These are phyloP conservation scores for Sylvilagus floridanus DNA, from an alignment of 2,797 vertebrate genomes.

Conservation along the genomic window DNA sequence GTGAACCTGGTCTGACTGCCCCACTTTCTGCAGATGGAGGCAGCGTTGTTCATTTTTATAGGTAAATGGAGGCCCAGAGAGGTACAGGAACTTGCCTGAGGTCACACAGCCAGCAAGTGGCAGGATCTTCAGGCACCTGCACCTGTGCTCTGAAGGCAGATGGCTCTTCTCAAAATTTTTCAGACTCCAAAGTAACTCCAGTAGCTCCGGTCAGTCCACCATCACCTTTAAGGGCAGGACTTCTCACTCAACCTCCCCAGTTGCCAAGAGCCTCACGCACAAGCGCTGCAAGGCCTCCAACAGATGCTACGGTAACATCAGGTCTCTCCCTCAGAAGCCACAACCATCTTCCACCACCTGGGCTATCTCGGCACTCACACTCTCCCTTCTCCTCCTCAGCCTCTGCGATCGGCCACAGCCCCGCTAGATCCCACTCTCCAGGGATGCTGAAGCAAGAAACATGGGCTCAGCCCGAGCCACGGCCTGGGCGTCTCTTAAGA, in stretches of 20 bases:
- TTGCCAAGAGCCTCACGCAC: not conserved
- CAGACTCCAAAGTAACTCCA: not conserved
- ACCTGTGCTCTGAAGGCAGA: not conserved
- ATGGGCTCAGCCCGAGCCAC: accelerated
- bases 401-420: not conserved
- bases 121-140: not conserved
- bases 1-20: too few relatives aligned
- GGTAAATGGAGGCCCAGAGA: not conserved
- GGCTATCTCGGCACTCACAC: not conserved
- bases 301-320: too few relatives aligned
- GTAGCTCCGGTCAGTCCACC: not conserved
- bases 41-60: not conserved
- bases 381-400: not conserved
- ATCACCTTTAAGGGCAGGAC: not conserved
- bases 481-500: not conserved
- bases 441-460: not conserved
- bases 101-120: not conserved
- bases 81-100: not conserved
- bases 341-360: not conserved
- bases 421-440: not conserved
- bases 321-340: not conserved
- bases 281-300: not conserved
- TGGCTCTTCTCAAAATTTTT: not conserved
- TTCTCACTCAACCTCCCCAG: not conserved
- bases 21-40: not conserved